Conservation (phyloP, 2,888 invertebrate species). For the Tenthredo mesomela region DNA sequence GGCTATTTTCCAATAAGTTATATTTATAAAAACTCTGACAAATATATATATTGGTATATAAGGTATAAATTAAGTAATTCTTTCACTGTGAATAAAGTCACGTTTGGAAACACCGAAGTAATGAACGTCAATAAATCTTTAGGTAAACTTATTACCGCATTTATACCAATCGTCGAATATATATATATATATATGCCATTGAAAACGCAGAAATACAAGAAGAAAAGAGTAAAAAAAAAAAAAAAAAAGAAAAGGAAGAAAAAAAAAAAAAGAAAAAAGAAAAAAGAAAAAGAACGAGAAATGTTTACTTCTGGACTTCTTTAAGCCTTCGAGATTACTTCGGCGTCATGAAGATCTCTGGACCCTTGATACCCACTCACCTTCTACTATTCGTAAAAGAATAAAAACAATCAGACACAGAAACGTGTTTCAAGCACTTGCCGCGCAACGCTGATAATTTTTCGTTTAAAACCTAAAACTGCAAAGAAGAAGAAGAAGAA, state of each 20-base stretch:
- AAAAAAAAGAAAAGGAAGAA: neutral
- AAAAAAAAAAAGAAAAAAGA: neutral
- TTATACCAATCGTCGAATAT: neutral
- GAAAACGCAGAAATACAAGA: neutral
- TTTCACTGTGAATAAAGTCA: neutral
- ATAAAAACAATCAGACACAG: neutral
- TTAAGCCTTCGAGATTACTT: slow-evolving; percentile 20
- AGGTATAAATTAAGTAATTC: slow-evolving; percentile 23
- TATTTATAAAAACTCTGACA: neutral
- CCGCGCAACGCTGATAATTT: neutral
- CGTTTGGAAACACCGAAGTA: neutral
- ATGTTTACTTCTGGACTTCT: neutral
- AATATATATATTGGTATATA: neutral
- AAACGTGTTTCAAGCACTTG: neutral
- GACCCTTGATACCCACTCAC: neutral
- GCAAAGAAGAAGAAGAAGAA: neutral
- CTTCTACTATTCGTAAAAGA: neutral
- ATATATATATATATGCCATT: neutral
- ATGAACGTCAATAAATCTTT: neutral
- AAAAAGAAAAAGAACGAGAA: neutral
- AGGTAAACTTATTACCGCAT: neutral
- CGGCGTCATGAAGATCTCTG: slow-evolving; percentile 14
- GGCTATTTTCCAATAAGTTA: neutral
- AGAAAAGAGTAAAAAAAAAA: neutral
- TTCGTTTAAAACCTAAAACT: neutral